These are phyloP conservation scores for Sternarchorhynchus goeldii DNA, from an alignment of 2,797 vertebrate species.

Conservation along the genomic window DNA sequence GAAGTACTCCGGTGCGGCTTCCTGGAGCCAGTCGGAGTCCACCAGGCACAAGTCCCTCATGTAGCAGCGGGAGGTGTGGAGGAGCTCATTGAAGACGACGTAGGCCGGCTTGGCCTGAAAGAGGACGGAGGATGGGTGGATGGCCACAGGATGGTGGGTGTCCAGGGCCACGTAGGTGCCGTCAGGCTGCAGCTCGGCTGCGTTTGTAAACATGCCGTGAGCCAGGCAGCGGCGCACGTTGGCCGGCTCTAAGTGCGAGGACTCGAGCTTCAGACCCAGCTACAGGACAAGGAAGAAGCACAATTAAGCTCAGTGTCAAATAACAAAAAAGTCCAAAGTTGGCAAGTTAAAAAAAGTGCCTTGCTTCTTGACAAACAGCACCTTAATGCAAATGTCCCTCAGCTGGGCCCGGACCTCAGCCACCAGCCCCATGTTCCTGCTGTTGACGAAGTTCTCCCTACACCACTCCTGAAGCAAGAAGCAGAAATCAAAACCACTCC, in stretches of 20 bases:
- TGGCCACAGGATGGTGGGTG: constrained; percentile 85
- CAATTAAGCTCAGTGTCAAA: not conserved
- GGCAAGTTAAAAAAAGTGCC: not conserved
- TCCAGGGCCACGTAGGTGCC: constrained; percentile 85
- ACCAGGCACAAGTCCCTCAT: constrained; percentile 94
- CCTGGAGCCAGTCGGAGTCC: constrained; percentile 90
- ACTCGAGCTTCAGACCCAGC: constrained; percentile 87
- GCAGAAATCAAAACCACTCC: not conserved
- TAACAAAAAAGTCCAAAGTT: too few species aligned
- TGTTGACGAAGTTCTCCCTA: constrained; percentile 93
- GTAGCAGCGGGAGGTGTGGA: constrained; percentile 92
- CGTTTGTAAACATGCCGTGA: constrained; percentile 88
- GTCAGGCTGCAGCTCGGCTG: constrained; percentile 88
- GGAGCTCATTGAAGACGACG: constrained; percentile 87
- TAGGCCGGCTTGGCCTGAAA: constrained; percentile 92
- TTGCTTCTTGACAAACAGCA: constrained; percentile 57
- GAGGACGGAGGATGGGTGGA: constrained; percentile 94
- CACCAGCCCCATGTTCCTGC: constrained; percentile 91
- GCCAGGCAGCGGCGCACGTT: constrained; percentile 90
- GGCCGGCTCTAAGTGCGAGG: constrained; percentile 77
- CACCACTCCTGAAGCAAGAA: constrained; percentile 87
- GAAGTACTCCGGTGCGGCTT: constrained; percentile 89
- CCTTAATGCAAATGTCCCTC: constrained; percentile 93
- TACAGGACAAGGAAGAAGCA: constrained; percentile 56
- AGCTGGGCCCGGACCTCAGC: constrained; percentile 90